These are phyloP conservation scores for Drosophila peninsularis DNA, from an alignment of 2,888 invertebrate genomes.

Conservation along the genomic window DNA sequence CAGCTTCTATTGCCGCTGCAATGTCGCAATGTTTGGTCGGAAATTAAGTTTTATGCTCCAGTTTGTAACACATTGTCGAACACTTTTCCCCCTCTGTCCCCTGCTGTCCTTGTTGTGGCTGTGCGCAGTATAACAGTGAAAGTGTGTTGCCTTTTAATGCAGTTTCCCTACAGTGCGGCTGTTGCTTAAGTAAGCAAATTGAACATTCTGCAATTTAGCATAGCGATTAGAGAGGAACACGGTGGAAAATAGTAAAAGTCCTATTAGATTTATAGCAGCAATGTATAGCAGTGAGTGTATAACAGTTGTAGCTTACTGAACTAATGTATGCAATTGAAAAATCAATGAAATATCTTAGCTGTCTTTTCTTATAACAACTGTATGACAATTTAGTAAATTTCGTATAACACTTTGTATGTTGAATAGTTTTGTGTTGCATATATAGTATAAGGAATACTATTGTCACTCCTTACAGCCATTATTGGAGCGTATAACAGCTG, in stretches of 20 bases:
- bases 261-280: background rate
- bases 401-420: too few relatives aligned
- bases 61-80: conserved; percentile 58
- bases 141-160: conserved; percentile 28
- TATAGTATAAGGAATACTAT: too few relatives aligned
- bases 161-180: background rate
- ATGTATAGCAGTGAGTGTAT: background rate
- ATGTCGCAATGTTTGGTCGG: conserved; percentile 60
- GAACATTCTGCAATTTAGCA: conserved; percentile 9
- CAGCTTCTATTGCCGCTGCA: conserved; percentile 52
- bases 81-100: background rate
- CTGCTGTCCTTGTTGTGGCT: conserved; percentile 6
- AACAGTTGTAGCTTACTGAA: background rate
- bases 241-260: background rate
- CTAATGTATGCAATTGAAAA: background rate
- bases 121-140: conserved; percentile 30
- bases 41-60: conserved; percentile 77
- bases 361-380: background rate
- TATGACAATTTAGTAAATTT: too few relatives aligned
- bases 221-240: background rate
- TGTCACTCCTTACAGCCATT: too few relatives aligned
- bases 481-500: too few relatives aligned
- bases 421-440: too few relatives aligned
- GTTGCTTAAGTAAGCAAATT: conserved; percentile 6
- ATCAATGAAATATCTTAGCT: background rate